These are phyloP conservation scores for Phalera bucephala DNA, from an alignment of 2,888 invertebrate species.

Conservation along the genomic window DNA sequence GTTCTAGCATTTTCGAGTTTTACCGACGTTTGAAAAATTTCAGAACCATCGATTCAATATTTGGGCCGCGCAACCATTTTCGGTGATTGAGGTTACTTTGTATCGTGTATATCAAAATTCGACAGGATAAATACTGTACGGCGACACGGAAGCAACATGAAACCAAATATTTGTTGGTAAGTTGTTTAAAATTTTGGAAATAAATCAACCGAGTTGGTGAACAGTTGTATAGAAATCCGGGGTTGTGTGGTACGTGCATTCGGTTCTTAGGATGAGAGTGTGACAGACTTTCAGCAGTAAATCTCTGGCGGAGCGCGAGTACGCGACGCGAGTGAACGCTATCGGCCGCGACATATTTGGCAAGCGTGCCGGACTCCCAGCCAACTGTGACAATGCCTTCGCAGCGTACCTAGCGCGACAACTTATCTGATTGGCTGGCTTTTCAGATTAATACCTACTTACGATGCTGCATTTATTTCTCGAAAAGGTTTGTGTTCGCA, in stretches of 20 bases:
- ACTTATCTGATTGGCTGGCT: constrained; percentile 52
- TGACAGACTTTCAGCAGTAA: constrained; percentile 65
- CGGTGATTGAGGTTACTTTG: constrained; percentile 12
- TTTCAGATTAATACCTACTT: constrained; percentile 52
- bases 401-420: constrained; percentile 28
- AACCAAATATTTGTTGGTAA: constrained; percentile 33
- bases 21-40: constrained; percentile 15
- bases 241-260: constrained; percentile 24
- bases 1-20: constrained; percentile 20
- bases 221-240: constrained; percentile 26
- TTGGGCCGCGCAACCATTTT: constrained; percentile 4
- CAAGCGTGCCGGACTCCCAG: constrained; percentile 56
- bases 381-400: constrained; percentile 72
- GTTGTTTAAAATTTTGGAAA: constrained; percentile 45
- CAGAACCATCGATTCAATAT: constrained; percentile 2
- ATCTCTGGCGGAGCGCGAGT: constrained; percentile 41
- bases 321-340: constrained; percentile 39
- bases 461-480: constrained; percentile 32
- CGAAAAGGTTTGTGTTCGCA: constrained; percentile 18
- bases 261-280: constrained; percentile 40
- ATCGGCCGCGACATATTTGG: constrained; percentile 78
- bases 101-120: constrained; percentile 19
- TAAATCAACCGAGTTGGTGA: constrained; percentile 46
- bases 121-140: constrained; percentile 18
- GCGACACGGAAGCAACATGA: constrained; percentile 16